Evolutionary conservation across 1,140 invertebrate species (phyloP).

Genomic region (Rhynchophorus ferrugineus): DNA sequence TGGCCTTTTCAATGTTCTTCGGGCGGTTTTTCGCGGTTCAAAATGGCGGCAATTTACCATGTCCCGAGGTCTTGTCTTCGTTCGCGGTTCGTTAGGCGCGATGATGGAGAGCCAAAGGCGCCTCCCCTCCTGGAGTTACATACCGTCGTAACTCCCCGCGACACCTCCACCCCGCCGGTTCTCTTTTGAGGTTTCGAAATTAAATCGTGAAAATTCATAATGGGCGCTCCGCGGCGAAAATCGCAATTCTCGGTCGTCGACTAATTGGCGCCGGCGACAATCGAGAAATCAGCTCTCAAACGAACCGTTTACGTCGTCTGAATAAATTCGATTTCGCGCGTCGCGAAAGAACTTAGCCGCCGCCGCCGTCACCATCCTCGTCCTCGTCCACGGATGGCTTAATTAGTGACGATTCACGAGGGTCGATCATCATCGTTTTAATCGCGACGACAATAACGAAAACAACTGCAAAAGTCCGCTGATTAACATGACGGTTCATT

Average conservation of each 20-base stretch:
- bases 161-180: conserved; percentile 20
- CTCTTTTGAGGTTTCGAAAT: conserved; percentile 31
- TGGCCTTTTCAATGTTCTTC: conserved; percentile 20
- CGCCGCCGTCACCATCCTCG: neutral
- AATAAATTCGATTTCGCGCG: neutral
- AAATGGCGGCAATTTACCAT: conserved; percentile 35
- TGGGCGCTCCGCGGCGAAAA: conserved; percentile 17
- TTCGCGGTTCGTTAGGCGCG: conserved; percentile 34
- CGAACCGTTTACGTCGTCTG: neutral
- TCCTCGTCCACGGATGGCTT: neutral
- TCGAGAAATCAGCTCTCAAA: conserved; percentile 18
- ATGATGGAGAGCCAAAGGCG: too few relatives aligned
- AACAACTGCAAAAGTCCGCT: conserved; percentile 8
- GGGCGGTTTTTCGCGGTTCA: conserved; percentile 20
- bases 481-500: too few relatives aligned
- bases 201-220: conserved; percentile 33
- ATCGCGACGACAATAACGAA: conserved; percentile 1
- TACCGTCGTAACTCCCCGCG: too few relatives aligned
- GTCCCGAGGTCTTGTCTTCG: conserved; percentile 21
- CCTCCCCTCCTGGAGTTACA: too few relatives aligned
- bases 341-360: too few relatives aligned
- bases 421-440: too few relatives aligned
- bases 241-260: conserved; percentile 5
- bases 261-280: conserved; percentile 27
- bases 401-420: too few relatives aligned